These are phyloP conservation scores for Misgurnus mizolepis DNA, from an alignment of 2,113 vertebrate genomes.

Conservation along the genomic window DNA sequence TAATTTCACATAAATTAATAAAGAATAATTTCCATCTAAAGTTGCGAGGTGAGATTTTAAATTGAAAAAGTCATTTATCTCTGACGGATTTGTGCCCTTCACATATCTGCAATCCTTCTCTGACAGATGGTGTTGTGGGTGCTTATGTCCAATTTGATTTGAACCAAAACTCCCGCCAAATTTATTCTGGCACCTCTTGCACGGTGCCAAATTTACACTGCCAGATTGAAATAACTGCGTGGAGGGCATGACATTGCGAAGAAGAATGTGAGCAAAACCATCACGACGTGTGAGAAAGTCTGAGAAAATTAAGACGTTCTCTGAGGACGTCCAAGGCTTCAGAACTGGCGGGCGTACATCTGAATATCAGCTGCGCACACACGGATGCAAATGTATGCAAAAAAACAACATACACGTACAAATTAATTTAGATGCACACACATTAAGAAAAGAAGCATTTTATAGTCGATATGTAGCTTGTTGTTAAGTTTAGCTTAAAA, in stretches of 20 bases:
- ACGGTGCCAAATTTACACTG: slow-evolving; percentile 77
- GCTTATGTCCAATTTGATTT: slow-evolving; percentile 86
- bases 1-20: slow-evolving; percentile 31
- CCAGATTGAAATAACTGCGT: slow-evolving; percentile 79
- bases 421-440: not conserved
- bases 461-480: not conserved
- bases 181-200: slow-evolving; percentile 79
- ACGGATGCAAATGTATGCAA: slow-evolving; percentile 36
- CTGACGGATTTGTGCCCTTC: slow-evolving; percentile 78
- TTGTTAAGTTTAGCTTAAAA: not conserved
- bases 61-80: slow-evolving; percentile 78
- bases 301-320: slow-evolving; percentile 48
- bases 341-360: slow-evolving; percentile 32
- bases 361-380: slow-evolving; percentile 2
- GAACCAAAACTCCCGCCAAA: slow-evolving; percentile 82
- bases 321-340: slow-evolving; percentile 47
- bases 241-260: slow-evolving; percentile 81
- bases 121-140: slow-evolving; percentile 85
- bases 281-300: slow-evolving; percentile 74
- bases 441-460: not conserved
- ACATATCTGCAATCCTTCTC: slow-evolving; percentile 73
- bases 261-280: slow-evolving; percentile 78
- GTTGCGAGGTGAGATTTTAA: slow-evolving; percentile 69
- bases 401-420: slow-evolving; percentile 16
- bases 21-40: slow-evolving; percentile 39